phyloP scores from a whole-genome alignment of 2,888 invertebrate genomes.

The Merodon equestris region DNA sequence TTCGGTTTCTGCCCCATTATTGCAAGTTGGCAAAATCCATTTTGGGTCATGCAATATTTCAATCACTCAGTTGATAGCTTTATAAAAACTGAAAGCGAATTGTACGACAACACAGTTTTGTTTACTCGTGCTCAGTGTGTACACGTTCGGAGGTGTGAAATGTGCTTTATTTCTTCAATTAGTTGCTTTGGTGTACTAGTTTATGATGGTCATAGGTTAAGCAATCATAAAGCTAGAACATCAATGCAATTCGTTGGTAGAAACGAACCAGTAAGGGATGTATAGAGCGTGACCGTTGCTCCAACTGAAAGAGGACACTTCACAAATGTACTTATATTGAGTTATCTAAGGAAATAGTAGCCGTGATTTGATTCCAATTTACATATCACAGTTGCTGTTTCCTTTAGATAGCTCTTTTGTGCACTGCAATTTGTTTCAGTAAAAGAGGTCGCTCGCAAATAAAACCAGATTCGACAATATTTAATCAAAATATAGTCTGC shows the following conservation, averaged over 20 bases:
- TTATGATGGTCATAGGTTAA: constrained; percentile 73
- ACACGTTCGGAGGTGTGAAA: constrained; percentile 35
- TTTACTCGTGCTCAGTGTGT: constrained; percentile 42
- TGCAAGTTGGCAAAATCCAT: constrained; percentile 8
- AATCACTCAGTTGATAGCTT: constrained; percentile 46
- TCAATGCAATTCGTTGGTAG: constrained; percentile 74
- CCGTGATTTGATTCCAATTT: constrained; percentile 76
- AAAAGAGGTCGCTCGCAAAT: neutral
- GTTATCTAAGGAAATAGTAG: constrained; percentile 79
- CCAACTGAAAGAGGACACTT: neutral
- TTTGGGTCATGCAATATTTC: constrained; percentile 46
- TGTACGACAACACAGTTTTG: constrained; percentile 42
- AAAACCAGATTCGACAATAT: neutral
- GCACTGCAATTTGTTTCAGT: constrained; percentile 71
- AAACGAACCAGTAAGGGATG: neutral
- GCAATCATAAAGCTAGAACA: constrained; percentile 79
- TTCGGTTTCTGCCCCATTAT: neutral
- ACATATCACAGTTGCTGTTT: constrained; percentile 79
- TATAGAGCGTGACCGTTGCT: constrained; percentile 11
- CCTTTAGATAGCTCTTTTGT: constrained; percentile 79
- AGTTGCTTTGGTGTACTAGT: constrained; percentile 77
- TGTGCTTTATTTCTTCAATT: constrained; percentile 70
- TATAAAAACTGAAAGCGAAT: constrained; percentile 35
- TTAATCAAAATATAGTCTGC: constrained; percentile 8
- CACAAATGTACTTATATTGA: constrained; percentile 73